Conservation (phyloP, 2,113 vertebrate genomes). For the Forbesichthys papilliferus region DNA sequence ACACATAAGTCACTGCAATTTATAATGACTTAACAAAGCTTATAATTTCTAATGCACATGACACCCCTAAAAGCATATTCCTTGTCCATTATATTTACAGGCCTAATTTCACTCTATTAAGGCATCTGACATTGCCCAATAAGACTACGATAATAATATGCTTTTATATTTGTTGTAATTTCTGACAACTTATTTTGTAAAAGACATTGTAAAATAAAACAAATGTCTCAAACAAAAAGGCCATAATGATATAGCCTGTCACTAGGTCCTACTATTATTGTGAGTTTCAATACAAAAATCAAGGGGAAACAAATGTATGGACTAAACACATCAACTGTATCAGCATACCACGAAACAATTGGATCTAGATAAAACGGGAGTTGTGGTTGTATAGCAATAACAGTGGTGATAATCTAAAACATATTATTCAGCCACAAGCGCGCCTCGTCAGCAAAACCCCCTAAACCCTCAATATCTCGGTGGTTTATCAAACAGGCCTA, state of each 20-base stretch:
- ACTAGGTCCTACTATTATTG: background rate
- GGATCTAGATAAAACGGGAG: slow-evolving; percentile 51
- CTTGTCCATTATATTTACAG: too few species aligned
- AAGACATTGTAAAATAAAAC: background rate
- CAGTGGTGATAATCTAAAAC: slow-evolving; percentile 62
- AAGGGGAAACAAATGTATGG: slow-evolving; percentile 9
- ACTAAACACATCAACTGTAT: slow-evolving; percentile 3
- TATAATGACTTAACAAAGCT: too few species aligned
- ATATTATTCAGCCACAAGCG: slow-evolving; percentile 61
- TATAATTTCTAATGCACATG: too few species aligned
- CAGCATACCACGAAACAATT: slow-evolving; percentile 32
- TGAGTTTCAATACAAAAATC: slow-evolving; percentile 29
- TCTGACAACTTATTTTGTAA: background rate
- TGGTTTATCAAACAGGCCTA: slow-evolving; percentile 82
- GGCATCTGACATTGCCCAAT: too few species aligned
- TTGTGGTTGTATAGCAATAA: slow-evolving; percentile 43
- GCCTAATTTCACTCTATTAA: too few species aligned
- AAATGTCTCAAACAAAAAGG: too few species aligned
- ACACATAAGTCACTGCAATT: too few species aligned
- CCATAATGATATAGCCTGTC: background rate
- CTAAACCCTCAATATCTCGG: slow-evolving; percentile 78
- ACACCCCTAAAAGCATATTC: too few species aligned
- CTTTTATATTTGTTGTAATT: background rate
- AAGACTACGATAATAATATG: background rate
- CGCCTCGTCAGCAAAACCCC: slow-evolving; percentile 80